Evolutionary conservation across 2,888 invertebrate species (phyloP), one percentile per base, ranked within the genome.

Genomic region (Pachycephus smyrnensis): DNA sequence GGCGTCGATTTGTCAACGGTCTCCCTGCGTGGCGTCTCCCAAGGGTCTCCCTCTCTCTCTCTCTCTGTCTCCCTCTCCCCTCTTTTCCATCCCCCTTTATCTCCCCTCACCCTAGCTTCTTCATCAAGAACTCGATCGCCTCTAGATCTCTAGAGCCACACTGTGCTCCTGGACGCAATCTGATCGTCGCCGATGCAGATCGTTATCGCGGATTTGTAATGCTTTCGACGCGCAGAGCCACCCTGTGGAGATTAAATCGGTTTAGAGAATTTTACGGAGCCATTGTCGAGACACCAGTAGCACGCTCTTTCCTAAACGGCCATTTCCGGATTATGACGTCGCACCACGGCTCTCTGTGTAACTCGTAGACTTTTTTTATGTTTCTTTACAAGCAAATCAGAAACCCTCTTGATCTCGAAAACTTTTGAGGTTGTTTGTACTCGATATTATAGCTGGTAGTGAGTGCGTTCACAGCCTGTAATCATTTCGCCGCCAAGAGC

Each of bases 401-500:
- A 55, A 55, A 55, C 9, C 2, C 23, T 40, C 6, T 9, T 9
- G 55, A 55, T 55, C 55, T 55, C 71, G 40, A 82, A 82, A 84
- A 87, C 84, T 89, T 88, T 88, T 89, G 85, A 80, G 78, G 79
- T 82, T 79, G 89, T 86, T 87, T 89, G 87, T 89, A 89, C 88
- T 85, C 84, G 85, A 88, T 86, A 89, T 89, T 88, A 88, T 86
- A 87, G 86, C 86, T 85, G 87, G 86, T 86, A 87, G 87, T 88
- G 87, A 88, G 86, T 86, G 85, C 84, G 84, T 86, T 84, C 86
- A 84, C 82, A 83, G 88, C 86, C 90, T 90, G 88, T 90, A 90
- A 90, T 90, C 89, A 90, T 90, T 90, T 89, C 84, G 88, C 89
- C 89, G 90, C 88, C 88, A 86, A 84, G 83, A 87, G 88, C 86